These are phyloP conservation scores for Laupala kohalensis DNA, from an alignment of 1,140 invertebrate genomes.

Conservation along the genomic window DNA sequence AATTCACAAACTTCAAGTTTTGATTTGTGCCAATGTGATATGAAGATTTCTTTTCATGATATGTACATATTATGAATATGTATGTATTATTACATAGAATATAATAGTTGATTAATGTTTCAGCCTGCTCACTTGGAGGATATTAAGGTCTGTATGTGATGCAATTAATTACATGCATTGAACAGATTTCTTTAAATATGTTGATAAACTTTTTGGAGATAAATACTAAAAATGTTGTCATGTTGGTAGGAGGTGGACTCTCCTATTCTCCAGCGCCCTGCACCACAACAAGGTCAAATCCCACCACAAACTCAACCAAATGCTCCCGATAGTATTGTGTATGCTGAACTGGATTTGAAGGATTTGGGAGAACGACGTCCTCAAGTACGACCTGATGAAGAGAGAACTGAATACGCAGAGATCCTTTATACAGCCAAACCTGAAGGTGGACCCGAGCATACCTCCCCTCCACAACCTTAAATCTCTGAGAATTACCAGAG, in stretches of 20 bases:
- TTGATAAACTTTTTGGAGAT: too few species aligned
- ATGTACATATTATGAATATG: too few species aligned
- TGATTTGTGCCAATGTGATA: too few species aligned
- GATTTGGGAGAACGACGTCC: constrained; percentile 26
- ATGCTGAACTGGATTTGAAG: constrained; percentile 42
- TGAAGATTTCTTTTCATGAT: too few species aligned
- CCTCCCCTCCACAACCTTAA: background rate
- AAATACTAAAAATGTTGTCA: background rate
- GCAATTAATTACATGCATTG: background rate
- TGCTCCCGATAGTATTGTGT: constrained; percentile 28
- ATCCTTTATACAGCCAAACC: constrained; percentile 32
- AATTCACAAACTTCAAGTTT: too few species aligned
- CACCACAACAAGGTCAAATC: background rate
- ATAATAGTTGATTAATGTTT: too few species aligned
- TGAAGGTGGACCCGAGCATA: background rate
- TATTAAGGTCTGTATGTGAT: background rate
- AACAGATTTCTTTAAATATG: too few species aligned
- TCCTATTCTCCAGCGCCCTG: background rate
- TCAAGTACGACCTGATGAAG: constrained; percentile 29
- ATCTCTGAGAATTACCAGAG: background rate
- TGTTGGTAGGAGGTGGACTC: background rate
- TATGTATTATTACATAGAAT: too few species aligned
- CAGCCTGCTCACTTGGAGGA: background rate
- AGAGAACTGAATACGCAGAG: constrained; percentile 47
- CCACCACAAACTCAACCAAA: background rate